Evolutionary conservation across 2,888 invertebrate genomes (phyloP).

Genomic region (Seladonia tumulorum): DNA sequence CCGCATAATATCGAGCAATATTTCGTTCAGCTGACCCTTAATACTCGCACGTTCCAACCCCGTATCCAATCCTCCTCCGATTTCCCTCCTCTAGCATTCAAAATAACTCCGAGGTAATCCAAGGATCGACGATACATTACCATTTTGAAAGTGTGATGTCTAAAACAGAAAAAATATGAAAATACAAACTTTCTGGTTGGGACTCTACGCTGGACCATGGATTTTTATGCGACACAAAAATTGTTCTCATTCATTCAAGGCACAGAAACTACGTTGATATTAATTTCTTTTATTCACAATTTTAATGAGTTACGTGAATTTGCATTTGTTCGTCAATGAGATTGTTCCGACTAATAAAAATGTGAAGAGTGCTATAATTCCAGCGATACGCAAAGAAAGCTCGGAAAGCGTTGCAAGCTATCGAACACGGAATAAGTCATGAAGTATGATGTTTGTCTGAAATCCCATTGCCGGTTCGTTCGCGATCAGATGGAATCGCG

Average conservation of each 20-base stretch:
- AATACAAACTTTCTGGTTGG: not conserved
- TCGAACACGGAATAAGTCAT: not conserved
- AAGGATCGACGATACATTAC: not conserved
- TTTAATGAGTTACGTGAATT: no score
- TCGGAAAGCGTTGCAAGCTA: not conserved
- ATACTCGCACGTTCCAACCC: not conserved
- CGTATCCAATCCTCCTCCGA: not conserved
- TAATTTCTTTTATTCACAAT: no score
- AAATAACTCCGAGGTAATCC: not conserved
- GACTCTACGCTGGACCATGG: not conserved
- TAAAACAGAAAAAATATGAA: not conserved
- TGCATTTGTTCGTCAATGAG: no score
- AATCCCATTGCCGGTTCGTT: slow-evolving; percentile 25
- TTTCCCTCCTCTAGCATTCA: not conserved
- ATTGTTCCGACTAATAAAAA: no score
- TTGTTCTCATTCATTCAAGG: no score
- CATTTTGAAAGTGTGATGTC: not conserved
- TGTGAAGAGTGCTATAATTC: not conserved
- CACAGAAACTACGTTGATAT: no score
- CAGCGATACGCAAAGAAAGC: not conserved
- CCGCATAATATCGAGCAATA: not conserved
- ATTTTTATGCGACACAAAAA: not conserved
- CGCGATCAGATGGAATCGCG: slow-evolving; percentile 59
- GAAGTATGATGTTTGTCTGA: slow-evolving; percentile 18
- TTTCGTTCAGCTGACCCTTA: not conserved